Evolutionary conservation across 2,888 invertebrate genomes (phyloP), one percentile per base, ranked within the genome.

Genomic region (Elmis aenea): DNA sequence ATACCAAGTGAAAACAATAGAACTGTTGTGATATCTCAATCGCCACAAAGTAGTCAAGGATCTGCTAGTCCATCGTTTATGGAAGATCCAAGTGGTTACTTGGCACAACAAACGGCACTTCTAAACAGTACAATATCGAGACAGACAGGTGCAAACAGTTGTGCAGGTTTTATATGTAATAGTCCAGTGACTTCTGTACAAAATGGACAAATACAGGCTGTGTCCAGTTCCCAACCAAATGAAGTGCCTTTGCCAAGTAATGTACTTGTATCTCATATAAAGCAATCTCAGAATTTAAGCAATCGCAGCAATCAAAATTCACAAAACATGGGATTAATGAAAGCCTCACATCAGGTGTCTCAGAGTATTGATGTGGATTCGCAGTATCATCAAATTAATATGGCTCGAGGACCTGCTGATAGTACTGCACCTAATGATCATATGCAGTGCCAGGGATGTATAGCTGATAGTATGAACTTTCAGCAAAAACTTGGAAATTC

Each of bases 51-150:
- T 23, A 52, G 46, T 13, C 62, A 62, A 40, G 51, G 43, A 39
- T 49, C 60, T 13, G 50, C 64, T 13, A 71, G 79, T 46, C 88
- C 88, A 1, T 90, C 90, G 16, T 92, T 91, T 61, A 81, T 92
- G 74, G 92, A 93, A 50, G 91, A 93, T 66, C 91, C 92, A 0
- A 86, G 83, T 56, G 92, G 90, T 2, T 93, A 90, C 67, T 70
- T 93, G 50, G 90, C 90, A 3, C 91, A 92, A 55, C 92, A 93
- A 65, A 91, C 92, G 0, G 87, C 86, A 15, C 66, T 92, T 48
- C 67, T 92, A 30, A 89, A 90, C 58, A 88, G 81, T 58, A 89
- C 85, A 5, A 88, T 86, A 67, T 81, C 81, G 38, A 72, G 81
- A 53, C 83, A 83, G 67, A 68, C 67, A 31, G 66, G 66, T 58